Base-by-base conservation (phyloP, 1,140 invertebrate genomes). In the Bombyx mandarina region DNA sequence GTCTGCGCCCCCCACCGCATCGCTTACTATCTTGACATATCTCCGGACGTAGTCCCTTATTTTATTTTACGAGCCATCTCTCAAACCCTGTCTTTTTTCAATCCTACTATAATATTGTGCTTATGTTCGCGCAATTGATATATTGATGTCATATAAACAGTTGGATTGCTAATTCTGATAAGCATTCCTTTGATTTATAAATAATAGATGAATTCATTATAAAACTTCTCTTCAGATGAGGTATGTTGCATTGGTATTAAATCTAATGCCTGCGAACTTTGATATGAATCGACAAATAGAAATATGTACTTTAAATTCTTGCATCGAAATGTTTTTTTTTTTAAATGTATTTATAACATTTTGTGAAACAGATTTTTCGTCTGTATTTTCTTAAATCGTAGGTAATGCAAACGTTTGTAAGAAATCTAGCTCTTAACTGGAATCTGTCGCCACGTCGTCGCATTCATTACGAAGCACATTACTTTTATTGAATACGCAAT, bases 41-140 rank as follows among this genome's bases (percentile, higher is more conserved):
- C 82, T 83, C 79, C 75, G 79, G 77, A 82, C 75, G 75, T 80
- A 65, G 69, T 71, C 74, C 75, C 79, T 82, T 78, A 74, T 81
- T 82, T 80, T 79, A 80, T 80, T 86, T 86, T 86, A 86, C 73
- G 82, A 84, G 74, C 77, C 73, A 77, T 81, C 75, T 78, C 73
- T 77, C 74, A 73, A 66, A 60, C 63, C 66, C 62, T 42, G 57
- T 54, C 54, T 62, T 64, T 80, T 78, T 75, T 75, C 66, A 67
- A 71, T 71, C 58, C 79, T 74, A 81, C 82, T 82, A 72, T 80
- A 57, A 70, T 78, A 76, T 68, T 68, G 68, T 69, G 71, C 73
- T 73, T 62, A 72, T 58, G 70, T 61, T 70, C 61, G 62, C 62
- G 65, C 67, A 72, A 69, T 81, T 80, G 75, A 81, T 77, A 79